Evolutionary conservation across 2,888 invertebrate genomes (phyloP), one percentile per base, ranked within the genome.

Genomic region (Eilema sororculum): DNA sequence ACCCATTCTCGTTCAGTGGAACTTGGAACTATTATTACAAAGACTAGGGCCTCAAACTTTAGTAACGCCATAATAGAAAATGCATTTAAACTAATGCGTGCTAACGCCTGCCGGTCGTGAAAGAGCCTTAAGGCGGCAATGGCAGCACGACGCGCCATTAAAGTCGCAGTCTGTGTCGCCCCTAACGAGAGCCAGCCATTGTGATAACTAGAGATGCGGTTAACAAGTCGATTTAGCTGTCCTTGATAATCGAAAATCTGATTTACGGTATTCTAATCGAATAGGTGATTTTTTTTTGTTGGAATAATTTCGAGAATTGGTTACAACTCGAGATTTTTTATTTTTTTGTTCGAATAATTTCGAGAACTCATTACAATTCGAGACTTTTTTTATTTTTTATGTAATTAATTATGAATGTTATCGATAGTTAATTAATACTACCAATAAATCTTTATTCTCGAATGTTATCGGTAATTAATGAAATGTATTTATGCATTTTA

Each of bases 81-180:
- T 71, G 77, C 81, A 83, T 82, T 78, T 77, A 77, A 75, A 78
- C 74, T 78, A 79, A 83, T 79, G 83, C 78, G 77, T 79, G 75
- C 73, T 68, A 72, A 75, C 78, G 79, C 78, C 72, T 80, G 81
- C 65, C 68, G 66, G 63, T 81, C 81, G 81, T 79, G 83, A 82
- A 80, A 81, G 77, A 75, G 80, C 75, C 79, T 78, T 76, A 78
- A 79, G 83, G 76, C 68, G 74, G 63, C 57, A 68, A 81, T 81
- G 84, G 77, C 77, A 78, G 73, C 84, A 84, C 84, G 83, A 84
- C 76, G 77, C 59, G 74, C 85, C 81, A 84, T 84, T 84, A 84
- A 79, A 71, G 66, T 66, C 58, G 62, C 65, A 78, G 78, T 75
- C 77, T 78, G 81, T 81, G 81, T 83, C 81, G 76, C 78, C 69